phyloP scores from a whole-genome alignment of 2,113 vertebrate species.

The Chlorodrepanis virens region DNA sequence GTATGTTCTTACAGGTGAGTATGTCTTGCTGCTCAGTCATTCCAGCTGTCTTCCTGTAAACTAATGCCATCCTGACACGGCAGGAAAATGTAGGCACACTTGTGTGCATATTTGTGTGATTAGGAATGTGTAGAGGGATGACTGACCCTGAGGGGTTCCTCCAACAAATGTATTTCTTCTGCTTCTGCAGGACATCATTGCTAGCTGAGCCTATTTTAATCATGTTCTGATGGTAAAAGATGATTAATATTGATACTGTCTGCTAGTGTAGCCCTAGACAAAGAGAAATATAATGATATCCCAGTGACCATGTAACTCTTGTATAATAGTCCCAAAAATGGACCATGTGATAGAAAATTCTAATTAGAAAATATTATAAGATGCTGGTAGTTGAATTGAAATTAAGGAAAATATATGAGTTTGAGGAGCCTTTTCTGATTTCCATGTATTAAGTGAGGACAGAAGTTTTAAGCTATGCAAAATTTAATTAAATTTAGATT shows the following conservation, averaged over 20 bases:
- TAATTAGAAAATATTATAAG: not conserved
- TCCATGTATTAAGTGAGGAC: not conserved
- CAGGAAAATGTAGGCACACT: not conserved
- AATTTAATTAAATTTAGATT: not conserved
- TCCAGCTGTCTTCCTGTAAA: not conserved
- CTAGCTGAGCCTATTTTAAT: not conserved
- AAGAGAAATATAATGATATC: not conserved
- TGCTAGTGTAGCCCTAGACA: not conserved
- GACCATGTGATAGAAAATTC: not conserved
- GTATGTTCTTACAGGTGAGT: not conserved
- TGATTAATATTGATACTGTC: not conserved
- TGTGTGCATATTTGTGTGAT: not conserved
- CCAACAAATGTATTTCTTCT: not conserved
- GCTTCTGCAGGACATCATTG: not conserved
- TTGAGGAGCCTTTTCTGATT: not conserved
- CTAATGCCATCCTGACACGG: not conserved
- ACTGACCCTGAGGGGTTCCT: not conserved
- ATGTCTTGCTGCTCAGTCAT: not conserved
- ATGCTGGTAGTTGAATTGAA: not conserved
- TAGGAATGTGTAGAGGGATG: not conserved
- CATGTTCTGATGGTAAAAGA: not conserved
- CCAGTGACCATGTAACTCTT: not conserved
- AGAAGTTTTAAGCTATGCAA: not conserved
- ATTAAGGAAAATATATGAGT: not conserved
- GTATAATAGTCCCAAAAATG: not conserved